Evolutionary conservation across 2,888 invertebrate genomes (phyloP).

Genomic region (Pseudoips prasinana): DNA sequence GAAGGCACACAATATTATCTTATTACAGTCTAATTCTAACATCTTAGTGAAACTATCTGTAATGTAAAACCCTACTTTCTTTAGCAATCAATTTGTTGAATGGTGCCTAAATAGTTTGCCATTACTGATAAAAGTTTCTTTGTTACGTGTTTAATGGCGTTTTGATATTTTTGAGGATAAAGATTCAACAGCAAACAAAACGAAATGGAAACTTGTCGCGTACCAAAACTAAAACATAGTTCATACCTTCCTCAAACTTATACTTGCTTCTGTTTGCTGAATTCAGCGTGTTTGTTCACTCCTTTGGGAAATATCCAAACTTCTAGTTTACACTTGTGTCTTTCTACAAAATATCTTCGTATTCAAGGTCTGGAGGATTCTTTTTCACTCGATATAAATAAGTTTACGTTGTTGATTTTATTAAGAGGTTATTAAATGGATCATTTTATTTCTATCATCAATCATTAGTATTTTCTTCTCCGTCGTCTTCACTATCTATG

Average conservation of each 20-base stretch:
- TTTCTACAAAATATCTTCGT: constrained; percentile 10
- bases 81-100: constrained; percentile 2
- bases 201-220: constrained; percentile 8
- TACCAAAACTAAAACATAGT: constrained; percentile 2
- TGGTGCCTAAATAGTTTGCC: no score
- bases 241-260: constrained; percentile 5
- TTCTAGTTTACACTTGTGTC: constrained; percentile 6
- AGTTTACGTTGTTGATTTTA: no score
- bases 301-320: constrained; percentile 10
- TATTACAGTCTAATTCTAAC: no score
- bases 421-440: no score
- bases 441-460: constrained; percentile 31
- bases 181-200: constrained; percentile 20
- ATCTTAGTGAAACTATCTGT: no score
- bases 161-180: no score
- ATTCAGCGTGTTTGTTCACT: constrained; percentile 14
- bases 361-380: background rate
- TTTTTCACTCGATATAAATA: no score
- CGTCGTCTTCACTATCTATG: constrained; percentile 36
- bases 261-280: constrained; percentile 10
- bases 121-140: no score
- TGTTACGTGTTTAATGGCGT: no score
- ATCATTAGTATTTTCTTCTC: constrained; percentile 30
- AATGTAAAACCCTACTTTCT: constrained; percentile 4
- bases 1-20: no score